Evolutionary conservation across 2,888 invertebrate genomes (phyloP).

Genomic region (Cheilosia pagana): DNA sequence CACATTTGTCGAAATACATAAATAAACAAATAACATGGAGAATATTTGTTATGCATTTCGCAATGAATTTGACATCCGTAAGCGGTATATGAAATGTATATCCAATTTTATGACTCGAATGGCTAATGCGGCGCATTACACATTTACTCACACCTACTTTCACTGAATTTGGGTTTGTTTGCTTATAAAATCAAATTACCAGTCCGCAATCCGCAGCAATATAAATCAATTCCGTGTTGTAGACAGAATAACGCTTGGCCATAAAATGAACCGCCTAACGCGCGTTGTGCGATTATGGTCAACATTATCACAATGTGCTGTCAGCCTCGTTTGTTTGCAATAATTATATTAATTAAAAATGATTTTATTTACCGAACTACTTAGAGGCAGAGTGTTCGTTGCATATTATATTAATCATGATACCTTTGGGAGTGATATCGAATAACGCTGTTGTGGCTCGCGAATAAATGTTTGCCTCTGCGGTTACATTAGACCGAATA

Average conservation of each 20-base stretch:
- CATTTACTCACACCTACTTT: constrained; percentile 3
- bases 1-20: too few species aligned
- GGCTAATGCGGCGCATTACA: neutral
- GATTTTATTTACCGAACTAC: constrained; percentile 41
- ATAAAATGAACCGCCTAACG: neutral
- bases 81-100: neutral
- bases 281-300: neutral
- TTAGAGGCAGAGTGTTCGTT: constrained; percentile 2
- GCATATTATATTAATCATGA: constrained; percentile 3
- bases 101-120: neutral
- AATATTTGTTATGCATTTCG: too few species aligned
- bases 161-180: constrained; percentile 1
- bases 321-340: constrained; percentile 12
- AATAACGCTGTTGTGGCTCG: neutral
- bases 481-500: too few species aligned
- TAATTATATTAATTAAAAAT: constrained; percentile 35
- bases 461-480: constrained; percentile 4
- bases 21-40: too few species aligned
- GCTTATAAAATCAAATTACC: neutral
- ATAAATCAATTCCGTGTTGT: neutral
- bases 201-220: neutral
- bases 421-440: constrained; percentile 14
- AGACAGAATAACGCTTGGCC: neutral
- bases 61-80: too few species aligned
- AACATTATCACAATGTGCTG: constrained; percentile 5